Conservation (phyloP, 2,797 vertebrate genomes). For the Coilia nasus region DNA sequence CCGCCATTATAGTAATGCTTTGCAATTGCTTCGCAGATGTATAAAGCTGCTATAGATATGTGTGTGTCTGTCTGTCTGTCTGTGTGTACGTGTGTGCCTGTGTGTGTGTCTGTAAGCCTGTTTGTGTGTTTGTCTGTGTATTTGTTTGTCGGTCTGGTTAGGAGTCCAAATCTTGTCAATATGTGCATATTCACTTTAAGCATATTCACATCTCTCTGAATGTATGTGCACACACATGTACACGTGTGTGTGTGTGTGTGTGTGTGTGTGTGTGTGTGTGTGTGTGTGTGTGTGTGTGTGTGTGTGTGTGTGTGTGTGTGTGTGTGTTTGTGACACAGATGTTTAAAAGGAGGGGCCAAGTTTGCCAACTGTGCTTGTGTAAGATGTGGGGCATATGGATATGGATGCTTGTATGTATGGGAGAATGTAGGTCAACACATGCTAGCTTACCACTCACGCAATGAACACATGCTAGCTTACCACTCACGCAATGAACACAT, state of each 20-base stretch:
- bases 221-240: no score
- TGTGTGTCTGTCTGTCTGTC: neutral
- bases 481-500: neutral
- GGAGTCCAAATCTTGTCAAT: neutral
- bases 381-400: neutral
- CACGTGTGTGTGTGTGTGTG: neutral
- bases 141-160: no score
- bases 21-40: neutral
- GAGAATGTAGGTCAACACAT: slow-evolving; percentile 11
- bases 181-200: no score
- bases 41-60: neutral
- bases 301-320: neutral
- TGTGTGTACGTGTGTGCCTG: neutral
- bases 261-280: neutral
- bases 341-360: neutral
- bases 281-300: neutral
- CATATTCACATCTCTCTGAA: no score
- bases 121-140: no score
- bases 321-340: neutral
- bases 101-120: no score
- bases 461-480: neutral
- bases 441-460: neutral
- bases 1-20: neutral
- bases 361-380: neutral
- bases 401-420: neutral